Conservation (phyloP, 2,888 invertebrate genomes). For the Chalcosyrphus nemorum region DNA sequence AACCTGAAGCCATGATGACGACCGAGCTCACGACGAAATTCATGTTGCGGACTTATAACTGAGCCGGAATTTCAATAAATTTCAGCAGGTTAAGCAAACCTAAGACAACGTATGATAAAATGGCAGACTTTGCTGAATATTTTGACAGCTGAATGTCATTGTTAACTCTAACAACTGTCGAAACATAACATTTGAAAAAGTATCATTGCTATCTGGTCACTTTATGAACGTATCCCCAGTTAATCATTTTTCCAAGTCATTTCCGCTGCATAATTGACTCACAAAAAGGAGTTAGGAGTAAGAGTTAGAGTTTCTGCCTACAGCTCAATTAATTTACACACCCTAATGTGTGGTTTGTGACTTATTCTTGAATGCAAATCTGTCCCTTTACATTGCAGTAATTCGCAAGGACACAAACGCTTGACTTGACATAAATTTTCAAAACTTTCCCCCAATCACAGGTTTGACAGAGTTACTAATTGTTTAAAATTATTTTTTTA, state of each 20-base stretch:
- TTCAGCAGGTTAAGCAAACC: too few relatives aligned
- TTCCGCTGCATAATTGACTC: conserved; percentile 31
- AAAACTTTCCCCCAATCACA: neutral
- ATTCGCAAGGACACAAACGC: neutral
- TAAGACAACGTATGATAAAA: too few relatives aligned
- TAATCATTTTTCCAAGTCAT: conserved; percentile 55
- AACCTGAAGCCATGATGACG: too few relatives aligned
- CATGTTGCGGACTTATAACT: too few relatives aligned
- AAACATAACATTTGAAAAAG: too few relatives aligned
- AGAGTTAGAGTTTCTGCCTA: conserved; percentile 18
- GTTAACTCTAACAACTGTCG: too few relatives aligned
- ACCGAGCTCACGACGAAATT: too few relatives aligned
- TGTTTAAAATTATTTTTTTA: conserved; percentile 23
- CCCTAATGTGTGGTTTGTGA: conserved; percentile 42
- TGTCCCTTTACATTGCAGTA: neutral
- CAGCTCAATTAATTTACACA: conserved; percentile 42
- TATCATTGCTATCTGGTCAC: too few relatives aligned
- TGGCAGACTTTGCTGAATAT: too few relatives aligned
- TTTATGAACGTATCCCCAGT: conserved; percentile 35
- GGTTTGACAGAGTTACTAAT: conserved; percentile 9
- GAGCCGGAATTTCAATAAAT: too few relatives aligned
- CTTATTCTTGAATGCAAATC: conserved; percentile 21
- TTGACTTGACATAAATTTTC: conserved; percentile 21
- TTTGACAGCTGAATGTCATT: too few relatives aligned
- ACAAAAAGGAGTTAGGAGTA: too few relatives aligned